Evolutionary conservation across 2,888 invertebrate genomes (phyloP).

Genomic region (Monoplex corrugatus): DNA sequence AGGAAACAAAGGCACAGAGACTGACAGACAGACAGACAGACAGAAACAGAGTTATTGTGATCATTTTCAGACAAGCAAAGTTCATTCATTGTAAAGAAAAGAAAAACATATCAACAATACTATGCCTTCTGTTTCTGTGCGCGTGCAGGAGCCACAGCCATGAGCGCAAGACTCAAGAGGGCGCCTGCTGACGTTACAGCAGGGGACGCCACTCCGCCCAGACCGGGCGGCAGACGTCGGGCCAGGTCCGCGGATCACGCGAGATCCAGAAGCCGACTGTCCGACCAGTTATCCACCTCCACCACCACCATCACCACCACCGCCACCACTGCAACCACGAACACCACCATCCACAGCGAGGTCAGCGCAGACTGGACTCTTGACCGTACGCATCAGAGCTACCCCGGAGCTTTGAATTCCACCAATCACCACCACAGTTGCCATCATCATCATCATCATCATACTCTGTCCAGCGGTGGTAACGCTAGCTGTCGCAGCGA

Average conservation of each 20-base stretch:
- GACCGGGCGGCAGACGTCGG: not conserved
- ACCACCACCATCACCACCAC: constrained; percentile 6
- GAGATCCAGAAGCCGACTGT: not conserved
- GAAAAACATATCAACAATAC: not conserved
- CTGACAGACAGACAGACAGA: too few species aligned
- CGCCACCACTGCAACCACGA: constrained; percentile 6
- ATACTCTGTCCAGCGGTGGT: not conserved
- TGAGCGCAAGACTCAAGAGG: not conserved
- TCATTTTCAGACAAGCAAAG: not conserved
- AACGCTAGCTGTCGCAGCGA: not conserved
- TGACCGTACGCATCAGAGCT: not conserved
- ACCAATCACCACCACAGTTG: not conserved
- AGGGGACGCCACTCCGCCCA: not conserved
- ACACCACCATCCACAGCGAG: not conserved
- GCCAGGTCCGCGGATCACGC: not conserved
- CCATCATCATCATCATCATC: not conserved
- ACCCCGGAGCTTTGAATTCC: not conserved
- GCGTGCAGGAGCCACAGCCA: constrained; percentile 9
- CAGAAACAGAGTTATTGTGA: not conserved
- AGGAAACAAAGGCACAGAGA: too few species aligned
- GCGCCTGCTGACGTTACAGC: not conserved
- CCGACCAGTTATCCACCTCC: not conserved
- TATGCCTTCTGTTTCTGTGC: not conserved
- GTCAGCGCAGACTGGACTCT: not conserved
- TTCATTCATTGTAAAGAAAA: not conserved